A percentile compares a stretch with the other conserved stretches of the same genome.
Evolutionary conservation across 2,113 vertebrate species (phyloP).

Genomic region (Zingel zingel): DNA sequence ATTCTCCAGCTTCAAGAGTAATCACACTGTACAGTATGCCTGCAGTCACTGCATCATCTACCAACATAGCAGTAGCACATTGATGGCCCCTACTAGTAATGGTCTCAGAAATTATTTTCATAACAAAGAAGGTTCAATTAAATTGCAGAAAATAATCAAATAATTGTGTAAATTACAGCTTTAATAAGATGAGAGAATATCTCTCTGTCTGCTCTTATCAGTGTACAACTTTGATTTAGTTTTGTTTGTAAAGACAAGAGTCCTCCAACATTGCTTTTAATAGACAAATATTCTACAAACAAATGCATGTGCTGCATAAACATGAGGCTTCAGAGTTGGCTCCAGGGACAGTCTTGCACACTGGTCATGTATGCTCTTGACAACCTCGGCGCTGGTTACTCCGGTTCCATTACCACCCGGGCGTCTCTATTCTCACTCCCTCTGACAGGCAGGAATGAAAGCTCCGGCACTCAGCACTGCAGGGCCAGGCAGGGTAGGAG

Average conservation of each 20-base stretch:
- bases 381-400: constrained; percentile 45
- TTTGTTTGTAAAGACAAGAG: constrained; percentile 12
- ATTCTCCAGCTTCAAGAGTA: constrained; percentile 45
- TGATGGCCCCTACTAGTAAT: constrained; percentile 43
- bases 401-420: constrained; percentile 64
- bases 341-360: constrained; percentile 1
- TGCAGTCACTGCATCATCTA: constrained; percentile 28
- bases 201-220: neutral
- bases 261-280: neutral
- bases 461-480: constrained; percentile 39
- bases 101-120: neutral
- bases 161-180: constrained; percentile 4
- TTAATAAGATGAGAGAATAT: constrained; percentile 1
- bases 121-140: constrained; percentile 29
- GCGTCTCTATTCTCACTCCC: constrained; percentile 49
- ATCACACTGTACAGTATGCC: constrained; percentile 22
- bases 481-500: constrained; percentile 39
- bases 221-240: constrained; percentile 18
- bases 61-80: constrained; percentile 20
- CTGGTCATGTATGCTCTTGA: constrained; percentile 55
- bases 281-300: constrained; percentile 26
- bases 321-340: constrained; percentile 14
- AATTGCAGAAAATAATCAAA: constrained; percentile 5
- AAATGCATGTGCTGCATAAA: constrained; percentile 14
- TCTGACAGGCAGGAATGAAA: constrained; percentile 68